Evolutionary conservation across 2,888 invertebrate species (phyloP).

Genomic region (Hemaris fuciformis): DNA sequence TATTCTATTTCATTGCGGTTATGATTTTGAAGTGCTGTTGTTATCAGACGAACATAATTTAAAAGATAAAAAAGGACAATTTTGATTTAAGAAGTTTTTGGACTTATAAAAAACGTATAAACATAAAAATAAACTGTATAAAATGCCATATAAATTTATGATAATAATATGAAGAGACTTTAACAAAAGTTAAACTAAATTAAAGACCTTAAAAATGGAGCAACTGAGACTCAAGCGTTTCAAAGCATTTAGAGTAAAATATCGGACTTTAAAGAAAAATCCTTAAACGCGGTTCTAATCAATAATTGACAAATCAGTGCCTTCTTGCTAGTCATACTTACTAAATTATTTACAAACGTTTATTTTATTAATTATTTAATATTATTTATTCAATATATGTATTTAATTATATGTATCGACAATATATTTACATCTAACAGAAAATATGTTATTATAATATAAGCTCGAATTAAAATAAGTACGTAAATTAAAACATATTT

Average conservation of each 20-base stretch:
- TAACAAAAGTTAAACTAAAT: neutral
- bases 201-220: constrained; percentile 16
- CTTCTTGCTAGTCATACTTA: constrained; percentile 48
- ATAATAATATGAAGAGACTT: neutral
- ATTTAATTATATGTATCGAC: neutral
- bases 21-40: no score
- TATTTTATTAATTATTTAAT: no score
- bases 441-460: no score
- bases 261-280: constrained; percentile 66
- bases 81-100: no score
- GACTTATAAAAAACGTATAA: no score
- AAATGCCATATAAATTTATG: neutral
- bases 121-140: no score
- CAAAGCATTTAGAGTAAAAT: constrained; percentile 61
- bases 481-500: no score
- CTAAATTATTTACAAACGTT: neutral
- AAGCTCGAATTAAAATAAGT: no score
- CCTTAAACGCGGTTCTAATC: constrained; percentile 72
- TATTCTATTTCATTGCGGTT: no score
- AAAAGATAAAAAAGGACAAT: no score
- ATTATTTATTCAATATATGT: no score
- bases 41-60: no score
- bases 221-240: constrained; percentile 37
- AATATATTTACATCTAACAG: neutral
- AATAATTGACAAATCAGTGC: constrained; percentile 81